Evolutionary conservation across 2,888 invertebrate species (phyloP).

Genomic region (Agrotis clavis): DNA sequence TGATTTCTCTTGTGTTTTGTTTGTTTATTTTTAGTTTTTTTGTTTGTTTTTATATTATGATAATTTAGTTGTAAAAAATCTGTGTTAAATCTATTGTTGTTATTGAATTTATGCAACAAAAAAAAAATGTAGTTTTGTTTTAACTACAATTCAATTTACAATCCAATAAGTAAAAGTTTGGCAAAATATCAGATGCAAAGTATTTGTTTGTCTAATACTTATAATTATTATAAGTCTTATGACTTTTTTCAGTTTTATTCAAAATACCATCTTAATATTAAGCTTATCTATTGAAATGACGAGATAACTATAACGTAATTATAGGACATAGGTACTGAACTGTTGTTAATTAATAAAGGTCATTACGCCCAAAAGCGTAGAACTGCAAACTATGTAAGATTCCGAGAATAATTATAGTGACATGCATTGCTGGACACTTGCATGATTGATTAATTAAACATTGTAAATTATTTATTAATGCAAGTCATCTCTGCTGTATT

Average conservation of each 20-base stretch:
- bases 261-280: too few species aligned
- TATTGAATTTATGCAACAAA: too few species aligned
- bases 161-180: too few species aligned
- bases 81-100: neutral
- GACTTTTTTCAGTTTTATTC: too few species aligned
- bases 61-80: neutral
- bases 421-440: conserved; percentile 8
- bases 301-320: too few species aligned
- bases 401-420: conserved; percentile 17
- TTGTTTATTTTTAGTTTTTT: conserved; percentile 20
- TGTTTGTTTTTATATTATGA: neutral
- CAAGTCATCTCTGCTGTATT: neutral
- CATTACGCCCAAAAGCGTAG: conserved; percentile 2
- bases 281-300: too few species aligned
- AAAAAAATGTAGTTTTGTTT: neutral
- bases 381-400: conserved; percentile 3
- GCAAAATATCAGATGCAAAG: too few species aligned
- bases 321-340: neutral
- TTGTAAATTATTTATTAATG: neutral
- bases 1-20: conserved; percentile 48
- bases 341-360: conserved; percentile 14
- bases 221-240: too few species aligned
- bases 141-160: too few species aligned
- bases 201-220: too few species aligned
- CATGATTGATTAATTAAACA: conserved; percentile 1